These are phyloP conservation scores for Cyclophora punctaria DNA, from an alignment of 2,888 invertebrate genomes.

Conservation along the genomic window DNA sequence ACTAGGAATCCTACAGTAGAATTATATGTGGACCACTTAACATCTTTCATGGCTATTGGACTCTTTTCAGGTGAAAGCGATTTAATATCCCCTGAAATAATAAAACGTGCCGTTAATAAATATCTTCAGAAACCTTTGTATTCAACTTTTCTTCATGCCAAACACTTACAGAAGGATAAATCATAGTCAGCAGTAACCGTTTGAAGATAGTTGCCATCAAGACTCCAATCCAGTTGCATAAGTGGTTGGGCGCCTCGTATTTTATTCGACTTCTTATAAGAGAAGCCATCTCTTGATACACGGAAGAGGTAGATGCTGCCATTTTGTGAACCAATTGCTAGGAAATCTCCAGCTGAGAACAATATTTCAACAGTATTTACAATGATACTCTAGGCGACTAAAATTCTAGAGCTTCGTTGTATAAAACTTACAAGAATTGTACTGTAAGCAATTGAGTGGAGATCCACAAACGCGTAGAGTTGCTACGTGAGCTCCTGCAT, in stretches of 20 bases:
- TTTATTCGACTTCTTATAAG: constrained; percentile 92
- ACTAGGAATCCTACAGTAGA: constrained; percentile 91
- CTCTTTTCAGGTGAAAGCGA: constrained; percentile 90
- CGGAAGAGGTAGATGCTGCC: constrained; percentile 83
- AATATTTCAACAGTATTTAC: neutral
- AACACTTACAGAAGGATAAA: constrained; percentile 86
- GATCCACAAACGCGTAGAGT: constrained; percentile 91
- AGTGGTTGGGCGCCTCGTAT: constrained; percentile 90
- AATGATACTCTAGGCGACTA: too few relatives aligned
- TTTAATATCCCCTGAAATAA: constrained; percentile 88
- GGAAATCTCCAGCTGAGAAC: constrained; percentile 85
- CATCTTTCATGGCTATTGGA: constrained; percentile 91
- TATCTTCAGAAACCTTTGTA: neutral
- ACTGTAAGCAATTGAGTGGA: constrained; percentile 88
- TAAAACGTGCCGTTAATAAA: neutral
- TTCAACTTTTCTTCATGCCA: too few relatives aligned
- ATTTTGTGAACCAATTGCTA: constrained; percentile 94
- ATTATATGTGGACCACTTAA: constrained; percentile 92
- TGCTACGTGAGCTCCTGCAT: constrained; percentile 88
- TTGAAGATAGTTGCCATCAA: constrained; percentile 90
- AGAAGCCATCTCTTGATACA: constrained; percentile 91
- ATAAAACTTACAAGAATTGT: constrained; percentile 84
- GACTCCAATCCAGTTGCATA: constrained; percentile 93
- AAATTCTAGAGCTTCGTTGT: too few relatives aligned
- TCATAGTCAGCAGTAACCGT: constrained; percentile 94